phyloP scores from a whole-genome alignment of 2,113 vertebrate genomes.

The Ranitomeya variabilis region DNA sequence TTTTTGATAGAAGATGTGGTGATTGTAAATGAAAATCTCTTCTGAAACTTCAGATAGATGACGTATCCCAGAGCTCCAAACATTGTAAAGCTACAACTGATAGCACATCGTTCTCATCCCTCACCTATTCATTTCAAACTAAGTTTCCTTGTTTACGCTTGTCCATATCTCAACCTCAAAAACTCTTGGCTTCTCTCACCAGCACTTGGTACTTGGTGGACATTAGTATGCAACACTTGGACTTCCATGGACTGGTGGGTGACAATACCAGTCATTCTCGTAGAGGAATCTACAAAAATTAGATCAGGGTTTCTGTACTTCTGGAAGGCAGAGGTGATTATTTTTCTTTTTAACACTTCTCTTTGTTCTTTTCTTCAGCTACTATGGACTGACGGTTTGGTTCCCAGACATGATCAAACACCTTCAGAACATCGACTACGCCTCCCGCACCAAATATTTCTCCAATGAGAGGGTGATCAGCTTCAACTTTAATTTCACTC shows the following conservation, averaged over 20 bases:
- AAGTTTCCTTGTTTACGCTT: too few species aligned
- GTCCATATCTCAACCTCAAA: neutral
- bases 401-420: conserved; percentile 99
- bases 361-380: conserved; percentile 70
- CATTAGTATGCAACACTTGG: neutral
- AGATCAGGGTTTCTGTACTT: neutral
- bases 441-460: conserved; percentile 88
- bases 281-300: too few species aligned
- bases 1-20: too few species aligned
- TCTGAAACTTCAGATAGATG: too few species aligned
- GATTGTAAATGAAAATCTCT: too few species aligned
- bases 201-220: neutral
- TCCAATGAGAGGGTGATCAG: conserved; percentile 87
- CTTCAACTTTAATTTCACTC: conserved; percentile 96
- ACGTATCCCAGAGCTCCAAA: too few species aligned
- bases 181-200: neutral
- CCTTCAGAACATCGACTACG: conserved; percentile 89
- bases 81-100: too few species aligned
- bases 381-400: conserved; percentile 96
- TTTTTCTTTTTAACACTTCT: neutral
- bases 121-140: too few species aligned
- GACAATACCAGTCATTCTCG: neutral
- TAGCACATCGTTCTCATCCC: too few species aligned
- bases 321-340: neutral
- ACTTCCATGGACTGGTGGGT: neutral